Base-by-base conservation (phyloP, 2,888 invertebrate genomes). In the Electrophaes corylata region DNA sequence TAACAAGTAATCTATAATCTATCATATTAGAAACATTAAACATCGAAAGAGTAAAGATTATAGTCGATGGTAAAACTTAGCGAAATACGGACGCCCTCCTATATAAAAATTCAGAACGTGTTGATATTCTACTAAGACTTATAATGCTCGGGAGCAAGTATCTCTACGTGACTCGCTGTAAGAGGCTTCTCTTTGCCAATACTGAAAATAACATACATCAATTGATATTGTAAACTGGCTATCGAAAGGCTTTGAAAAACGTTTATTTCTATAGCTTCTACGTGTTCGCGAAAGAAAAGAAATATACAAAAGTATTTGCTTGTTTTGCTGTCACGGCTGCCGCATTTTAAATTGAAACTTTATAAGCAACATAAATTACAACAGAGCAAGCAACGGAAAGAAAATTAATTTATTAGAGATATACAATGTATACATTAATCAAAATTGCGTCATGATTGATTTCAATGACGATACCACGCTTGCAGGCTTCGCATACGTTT, bases 401-500 rank as follows among this genome's bases (percentile, higher is more conserved):
- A 47, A 43, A 41, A 23, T 26, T 29, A 39, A 53, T 43, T 18
- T 43, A 16, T 39, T n/a, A n/a, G n/a, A 55, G 31, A 26, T n/a
- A 11, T 16, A 35, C 41, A n/a, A n/a, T n/a, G 29, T 39, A 12
- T 19, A 29, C 26, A 39, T 48, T 49, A 16, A 33, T 40, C 2
- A 1, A 18, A 19, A 11, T 16, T 10, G 11, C 4, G 14, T 33
- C 8, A 19, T 12, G 29, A 18, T 20, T 29, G n/a, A 44, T 14
- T 23, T 74, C 69, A 90, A 70, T 85, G 79, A 0, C 90, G 79
- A 49, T 83, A 86, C 87, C 90, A 90, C 39, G 69, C 68, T 67
- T 86, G 96, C 4, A 93, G 62, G 0, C 87, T 78, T 59, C 93
- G 92, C 93, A 94, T 94, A 12, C 96, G 92, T 78, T 98, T 98